A percentile compares a stretch with the other conserved stretches of the same genome.
Conservation (phyloP, 2,888 invertebrate genomes). For the Drosophila cognata region DNA sequence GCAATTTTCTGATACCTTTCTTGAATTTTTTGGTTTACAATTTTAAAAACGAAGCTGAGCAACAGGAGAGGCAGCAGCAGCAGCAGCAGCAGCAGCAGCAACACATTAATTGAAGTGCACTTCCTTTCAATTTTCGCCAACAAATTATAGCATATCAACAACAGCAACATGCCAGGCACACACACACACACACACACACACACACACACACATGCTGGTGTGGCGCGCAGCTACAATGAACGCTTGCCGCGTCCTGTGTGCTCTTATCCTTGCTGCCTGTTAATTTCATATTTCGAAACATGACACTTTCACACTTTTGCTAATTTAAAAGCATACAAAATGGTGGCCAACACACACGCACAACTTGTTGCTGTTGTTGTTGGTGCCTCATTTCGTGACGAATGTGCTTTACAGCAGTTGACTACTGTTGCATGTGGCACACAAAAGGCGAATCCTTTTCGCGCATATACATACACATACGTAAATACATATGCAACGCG, state of each 20-base stretch:
- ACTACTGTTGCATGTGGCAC: slow-evolving; percentile 64
- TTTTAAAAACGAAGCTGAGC: slow-evolving; percentile 14
- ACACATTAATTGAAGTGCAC: slow-evolving; percentile 75
- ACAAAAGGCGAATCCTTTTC: slow-evolving; percentile 63
- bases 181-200: slow-evolving; percentile 3
- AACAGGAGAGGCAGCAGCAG: slow-evolving; percentile 13
- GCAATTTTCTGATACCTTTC: slow-evolving; percentile 4
- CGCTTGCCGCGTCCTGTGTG: slow-evolving; percentile 19
- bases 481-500: slow-evolving; percentile 42
- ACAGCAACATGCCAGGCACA: slow-evolving; percentile 32
- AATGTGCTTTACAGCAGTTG: slow-evolving; percentile 64
- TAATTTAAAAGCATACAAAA: slow-evolving; percentile 83
- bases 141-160: slow-evolving; percentile 70
- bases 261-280: slow-evolving; percentile 45
- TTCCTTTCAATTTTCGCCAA: slow-evolving; percentile 75
- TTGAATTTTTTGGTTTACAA: slow-evolving; percentile 13
- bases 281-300: slow-evolving; percentile 82
- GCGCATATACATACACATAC: slow-evolving; percentile 20
- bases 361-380: slow-evolving; percentile 32
- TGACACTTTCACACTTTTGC: slow-evolving; percentile 83
- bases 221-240: slow-evolving; percentile 21
- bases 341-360: slow-evolving; percentile 73
- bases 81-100: slow-evolving; percentile 18
- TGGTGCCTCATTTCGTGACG: slow-evolving; percentile 70
- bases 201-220: background rate